These are phyloP conservation scores for Peromyscus polionotus DNA, from an alignment of 2,113 vertebrate genomes.

Conservation along the genomic window DNA sequence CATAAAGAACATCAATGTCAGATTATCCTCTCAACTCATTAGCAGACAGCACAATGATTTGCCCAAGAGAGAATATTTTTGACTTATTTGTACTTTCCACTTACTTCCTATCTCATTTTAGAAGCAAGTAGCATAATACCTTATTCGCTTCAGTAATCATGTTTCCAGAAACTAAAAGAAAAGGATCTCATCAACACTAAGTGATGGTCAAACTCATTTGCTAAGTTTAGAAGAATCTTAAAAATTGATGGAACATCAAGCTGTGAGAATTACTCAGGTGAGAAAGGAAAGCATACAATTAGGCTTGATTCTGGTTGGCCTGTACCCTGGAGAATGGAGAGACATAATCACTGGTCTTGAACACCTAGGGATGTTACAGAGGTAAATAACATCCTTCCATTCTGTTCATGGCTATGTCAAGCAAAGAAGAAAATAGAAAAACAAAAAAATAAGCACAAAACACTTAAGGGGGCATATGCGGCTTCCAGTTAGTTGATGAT, in stretches of 20 bases:
- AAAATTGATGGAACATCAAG: constrained; percentile 57
- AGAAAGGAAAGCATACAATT: constrained; percentile 53
- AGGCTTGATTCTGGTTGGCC: constrained; percentile 25
- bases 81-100: constrained; percentile 62
- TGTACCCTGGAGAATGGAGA: neutral
- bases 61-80: constrained; percentile 68
- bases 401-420: constrained; percentile 33
- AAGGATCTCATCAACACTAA: constrained; percentile 56
- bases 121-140: constrained; percentile 55
- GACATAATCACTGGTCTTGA: neutral
- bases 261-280: constrained; percentile 66
- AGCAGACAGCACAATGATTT: constrained; percentile 69
- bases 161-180: constrained; percentile 65
- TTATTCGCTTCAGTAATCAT: constrained; percentile 68
- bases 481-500: constrained; percentile 11
- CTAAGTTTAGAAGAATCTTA: constrained; percentile 67
- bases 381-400: constrained; percentile 48
- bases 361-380: neutral
- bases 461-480: neutral
- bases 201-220: constrained; percentile 67
- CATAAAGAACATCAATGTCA: constrained; percentile 65
- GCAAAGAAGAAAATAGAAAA: constrained; percentile 9
- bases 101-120: constrained; percentile 67
- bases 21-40: constrained; percentile 61
- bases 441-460: neutral